Base-by-base conservation (phyloP, 2,888 invertebrate species). In the Sphecodes monilicornis region DNA sequence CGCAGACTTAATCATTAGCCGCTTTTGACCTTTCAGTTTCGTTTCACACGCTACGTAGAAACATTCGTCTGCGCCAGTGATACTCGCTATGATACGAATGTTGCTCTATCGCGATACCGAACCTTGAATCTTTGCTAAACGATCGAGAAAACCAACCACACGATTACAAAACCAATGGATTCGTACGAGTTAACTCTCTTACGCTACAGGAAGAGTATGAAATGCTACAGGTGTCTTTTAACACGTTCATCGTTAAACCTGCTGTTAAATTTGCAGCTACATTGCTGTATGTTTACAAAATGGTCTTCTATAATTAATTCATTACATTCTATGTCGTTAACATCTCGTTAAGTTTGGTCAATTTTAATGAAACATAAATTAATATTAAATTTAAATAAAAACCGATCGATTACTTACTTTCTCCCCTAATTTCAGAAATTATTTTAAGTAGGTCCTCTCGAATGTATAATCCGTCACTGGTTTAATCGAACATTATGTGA, bases 1-100 rank as follows among this genome's bases (percentile, higher is more conserved):
- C 92, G 94, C 91, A 92, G 94, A 89, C 92, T 92, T 91, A 94
- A 94, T 91, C 94, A 93, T 89, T 94, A 94, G 90, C 89, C 86
- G 87, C 88, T 88, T 60, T 60, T 85, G 43, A 79, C 82, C 87
- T 87, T 85, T 83, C 88, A 82, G 83, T 82, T 89, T 86, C 73
- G 81, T 86, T 88, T 84, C 71, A 82, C 86, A 80, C 85, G 88
- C 89, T 89, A 88, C 81, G 84, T 89, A 89, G 89, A 85, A 80
- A 78, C 82, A 80, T 86, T 84, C 86, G 86, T 82, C 80, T 88
- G 73, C 83, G 86, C 82, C 50, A 57, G 77, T 82, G 83, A 84
- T 78, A 87, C 77, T 85, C 82, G 78, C 86, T 82, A 82, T 66
- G 76, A 11, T 86, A 86, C 73, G 60, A 80, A 60, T 76, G 76